These are phyloP conservation scores for Bucorvus abyssinicus DNA, from an alignment of 2,797 vertebrate species.

Conservation along the genomic window DNA sequence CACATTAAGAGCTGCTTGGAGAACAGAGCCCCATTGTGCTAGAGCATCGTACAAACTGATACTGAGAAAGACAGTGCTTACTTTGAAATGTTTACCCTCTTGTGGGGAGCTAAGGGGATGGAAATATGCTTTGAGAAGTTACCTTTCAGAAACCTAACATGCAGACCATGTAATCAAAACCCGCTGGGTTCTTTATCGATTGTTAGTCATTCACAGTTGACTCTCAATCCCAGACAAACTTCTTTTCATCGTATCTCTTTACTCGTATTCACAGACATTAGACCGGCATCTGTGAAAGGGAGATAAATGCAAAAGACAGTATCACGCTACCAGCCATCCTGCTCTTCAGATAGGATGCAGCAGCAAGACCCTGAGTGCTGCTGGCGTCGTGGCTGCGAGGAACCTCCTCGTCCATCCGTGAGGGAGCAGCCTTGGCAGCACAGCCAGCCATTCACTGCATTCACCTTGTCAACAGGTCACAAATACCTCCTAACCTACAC, in stretches of 20 bases:
- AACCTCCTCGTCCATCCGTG: accelerated
- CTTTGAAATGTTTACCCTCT: conserved; percentile 27
- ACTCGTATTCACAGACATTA: not conserved
- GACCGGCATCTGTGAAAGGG: not conserved
- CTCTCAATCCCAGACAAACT: conserved; percentile 15
- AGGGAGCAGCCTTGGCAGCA: not conserved
- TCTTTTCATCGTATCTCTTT: not conserved
- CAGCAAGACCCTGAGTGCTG: not conserved
- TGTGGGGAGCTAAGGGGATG: not conserved
- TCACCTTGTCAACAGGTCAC: not conserved
- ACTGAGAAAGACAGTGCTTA: not conserved
- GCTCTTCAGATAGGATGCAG: not conserved
- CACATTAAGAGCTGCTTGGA: not conserved
- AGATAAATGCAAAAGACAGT: not conserved
- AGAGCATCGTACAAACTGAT: not conserved
- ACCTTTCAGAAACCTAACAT: not conserved
- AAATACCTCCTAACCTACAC: accelerated
- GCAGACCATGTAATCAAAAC: conserved; percentile 6
- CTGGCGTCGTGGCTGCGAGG: accelerated
- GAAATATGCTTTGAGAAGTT: not conserved
- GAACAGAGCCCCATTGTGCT: not conserved
- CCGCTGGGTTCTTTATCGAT: not conserved
- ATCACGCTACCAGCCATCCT: not conserved
- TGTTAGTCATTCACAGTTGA: conserved; percentile 11
- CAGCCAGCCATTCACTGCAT: not conserved